Evolutionary conservation across 2,888 invertebrate genomes (phyloP).

Genomic region (Hydrotaea diabolus): DNA sequence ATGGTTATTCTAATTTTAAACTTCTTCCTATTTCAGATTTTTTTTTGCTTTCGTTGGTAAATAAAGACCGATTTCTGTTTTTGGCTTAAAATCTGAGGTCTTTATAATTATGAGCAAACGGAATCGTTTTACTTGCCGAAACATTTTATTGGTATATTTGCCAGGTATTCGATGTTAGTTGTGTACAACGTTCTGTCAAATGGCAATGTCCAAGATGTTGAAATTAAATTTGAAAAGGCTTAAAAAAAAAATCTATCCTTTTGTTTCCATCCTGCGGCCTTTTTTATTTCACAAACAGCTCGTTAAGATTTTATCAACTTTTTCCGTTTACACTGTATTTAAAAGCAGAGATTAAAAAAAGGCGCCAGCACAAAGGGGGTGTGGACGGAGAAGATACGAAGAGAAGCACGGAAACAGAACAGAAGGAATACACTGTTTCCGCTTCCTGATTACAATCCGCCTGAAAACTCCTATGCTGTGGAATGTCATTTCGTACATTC

Average conservation of each 20-base stretch:
- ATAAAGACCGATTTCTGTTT: too few relatives aligned
- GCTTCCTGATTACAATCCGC: slow-evolving; percentile 59
- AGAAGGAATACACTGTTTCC: slow-evolving; percentile 52
- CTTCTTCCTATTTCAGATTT: too few relatives aligned
- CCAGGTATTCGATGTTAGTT: too few relatives aligned
- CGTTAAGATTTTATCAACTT: slow-evolving; percentile 55
- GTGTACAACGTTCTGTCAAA: too few relatives aligned
- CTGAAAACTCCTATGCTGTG: slow-evolving; percentile 15
- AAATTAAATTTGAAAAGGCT: neutral
- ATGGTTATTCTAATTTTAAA: too few relatives aligned
- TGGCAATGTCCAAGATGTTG: neutral
- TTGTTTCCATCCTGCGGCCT: slow-evolving; percentile 7
- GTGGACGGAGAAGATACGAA: slow-evolving; percentile 19
- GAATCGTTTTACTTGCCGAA: too few relatives aligned
- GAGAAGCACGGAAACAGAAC: slow-evolving; percentile 1
- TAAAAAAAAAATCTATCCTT: neutral
- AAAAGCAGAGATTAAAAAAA: slow-evolving; percentile 19
- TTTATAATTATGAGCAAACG: too few relatives aligned
- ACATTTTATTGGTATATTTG: too few relatives aligned
- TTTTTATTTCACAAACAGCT: slow-evolving; percentile 48
- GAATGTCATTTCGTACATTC: slow-evolving; percentile 7
- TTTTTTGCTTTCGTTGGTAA: too few relatives aligned
- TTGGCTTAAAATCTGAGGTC: too few relatives aligned
- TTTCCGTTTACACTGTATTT: slow-evolving; percentile 37
- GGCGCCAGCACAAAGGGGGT: neutral